A percentile compares a stretch with the other conserved stretches of the same genome.
These are phyloP conservation scores for Oceanodroma leucorhoa DNA, from an alignment of 2,797 vertebrate species.

Conservation along the genomic window DNA sequence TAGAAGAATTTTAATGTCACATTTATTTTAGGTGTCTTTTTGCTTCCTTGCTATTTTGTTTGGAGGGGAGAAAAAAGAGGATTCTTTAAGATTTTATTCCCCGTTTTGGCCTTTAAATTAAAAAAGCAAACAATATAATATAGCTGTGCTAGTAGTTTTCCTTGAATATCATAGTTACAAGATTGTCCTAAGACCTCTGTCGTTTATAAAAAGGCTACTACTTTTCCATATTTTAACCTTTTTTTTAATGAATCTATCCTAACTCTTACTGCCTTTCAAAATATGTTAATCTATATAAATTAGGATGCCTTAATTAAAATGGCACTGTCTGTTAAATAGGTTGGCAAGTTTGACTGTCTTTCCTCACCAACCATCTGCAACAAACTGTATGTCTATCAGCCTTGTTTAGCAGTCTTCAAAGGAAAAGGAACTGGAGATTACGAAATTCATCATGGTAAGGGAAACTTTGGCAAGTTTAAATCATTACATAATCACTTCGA, in stretches of 20 bases:
- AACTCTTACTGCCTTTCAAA: background rate
- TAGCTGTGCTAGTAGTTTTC: background rate
- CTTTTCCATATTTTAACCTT: background rate
- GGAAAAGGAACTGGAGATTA: slow-evolving; percentile 91
- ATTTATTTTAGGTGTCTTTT: background rate
- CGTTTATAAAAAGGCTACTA: background rate
- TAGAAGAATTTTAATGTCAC: background rate
- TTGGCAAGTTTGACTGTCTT: slow-evolving; percentile 88
- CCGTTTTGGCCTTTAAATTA: background rate
- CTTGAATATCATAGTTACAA: background rate
- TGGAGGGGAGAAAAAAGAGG: rapidly evolving
- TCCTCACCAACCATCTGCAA: slow-evolving; percentile 81
- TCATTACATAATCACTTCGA: background rate
- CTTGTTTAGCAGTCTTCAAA: slow-evolving; percentile 92
- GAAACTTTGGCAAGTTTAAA: background rate
- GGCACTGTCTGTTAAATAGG: slow-evolving; percentile 71
- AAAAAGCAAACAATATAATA: background rate
- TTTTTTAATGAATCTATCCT: background rate
- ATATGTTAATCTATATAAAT: background rate
- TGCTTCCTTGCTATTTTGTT: background rate
- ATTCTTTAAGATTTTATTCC: background rate
- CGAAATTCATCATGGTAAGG: slow-evolving; percentile 95
- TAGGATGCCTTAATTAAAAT: background rate
- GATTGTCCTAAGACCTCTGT: background rate
- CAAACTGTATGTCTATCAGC: slow-evolving; percentile 88